Evolutionary conservation across 2,888 invertebrate species (phyloP).

Genomic region (Aleiodes alternator): DNA sequence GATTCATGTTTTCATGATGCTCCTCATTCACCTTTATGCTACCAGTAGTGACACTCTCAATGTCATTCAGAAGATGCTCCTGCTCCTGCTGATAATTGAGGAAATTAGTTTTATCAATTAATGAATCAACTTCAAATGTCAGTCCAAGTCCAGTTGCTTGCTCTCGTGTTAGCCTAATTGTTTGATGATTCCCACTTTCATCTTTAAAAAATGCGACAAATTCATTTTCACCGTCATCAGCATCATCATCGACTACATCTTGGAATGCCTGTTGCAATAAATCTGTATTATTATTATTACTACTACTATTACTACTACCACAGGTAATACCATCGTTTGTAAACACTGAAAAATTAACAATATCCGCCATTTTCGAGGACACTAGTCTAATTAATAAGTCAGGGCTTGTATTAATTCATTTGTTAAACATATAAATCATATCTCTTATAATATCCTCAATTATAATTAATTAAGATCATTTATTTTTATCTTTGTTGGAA

Average conservation of each 20-base stretch:
- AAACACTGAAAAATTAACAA: constrained; percentile 65
- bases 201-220: constrained; percentile 70
- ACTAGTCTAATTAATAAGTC: constrained; percentile 19
- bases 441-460: background rate
- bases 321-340: constrained; percentile 64
- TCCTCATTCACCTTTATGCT: background rate
- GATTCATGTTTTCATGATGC: background rate
- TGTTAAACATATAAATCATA: constrained; percentile 7
- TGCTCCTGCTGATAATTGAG: constrained; percentile 59
- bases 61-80: constrained; percentile 52
- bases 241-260: constrained; percentile 69
- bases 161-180: constrained; percentile 71
- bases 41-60: constrained; percentile 32
- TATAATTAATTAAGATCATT: background rate
- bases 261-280: constrained; percentile 71
- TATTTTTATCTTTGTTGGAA: background rate
- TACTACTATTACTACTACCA: constrained; percentile 47
- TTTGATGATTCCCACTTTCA: constrained; percentile 66
- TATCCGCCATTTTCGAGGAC: constrained; percentile 63
- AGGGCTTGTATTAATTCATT: background rate
- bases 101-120: constrained; percentile 53
- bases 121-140: constrained; percentile 67
- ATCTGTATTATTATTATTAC: constrained; percentile 55
- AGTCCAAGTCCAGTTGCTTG: constrained; percentile 72
- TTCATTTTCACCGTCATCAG: constrained; percentile 64